Conservation (phyloP, 2,797 vertebrate genomes). For the Pelodytes ibericus region DNA sequence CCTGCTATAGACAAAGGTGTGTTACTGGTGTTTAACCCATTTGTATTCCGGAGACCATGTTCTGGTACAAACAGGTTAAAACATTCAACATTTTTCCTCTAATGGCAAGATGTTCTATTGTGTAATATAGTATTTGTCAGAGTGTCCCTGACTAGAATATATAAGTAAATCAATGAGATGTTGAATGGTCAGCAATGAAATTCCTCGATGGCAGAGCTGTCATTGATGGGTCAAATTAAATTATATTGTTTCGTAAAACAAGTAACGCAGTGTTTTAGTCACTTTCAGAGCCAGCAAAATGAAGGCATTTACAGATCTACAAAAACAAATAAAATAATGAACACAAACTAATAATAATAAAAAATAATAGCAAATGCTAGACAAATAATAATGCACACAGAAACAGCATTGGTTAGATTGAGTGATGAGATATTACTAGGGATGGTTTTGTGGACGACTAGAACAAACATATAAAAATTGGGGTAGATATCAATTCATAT, state of each 20-base stretch:
- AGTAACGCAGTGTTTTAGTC: conserved; percentile 72
- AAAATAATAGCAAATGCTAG: conserved; percentile 42
- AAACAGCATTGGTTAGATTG: conserved; percentile 46
- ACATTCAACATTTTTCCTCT: too few relatives aligned
- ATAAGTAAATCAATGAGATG: conserved; percentile 16
- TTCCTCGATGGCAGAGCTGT: conserved; percentile 58
- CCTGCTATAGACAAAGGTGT: too few relatives aligned
- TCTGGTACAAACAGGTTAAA: too few relatives aligned
- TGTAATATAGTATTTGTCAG: too few relatives aligned
- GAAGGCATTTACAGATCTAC: conserved; percentile 13
- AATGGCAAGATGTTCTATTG: not conserved
- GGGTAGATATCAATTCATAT: conserved; percentile 44
- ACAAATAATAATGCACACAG: conserved; percentile 49
- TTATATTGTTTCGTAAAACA: conserved; percentile 11
- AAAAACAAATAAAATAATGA: conserved; percentile 39
- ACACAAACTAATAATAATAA: conserved; percentile 20
- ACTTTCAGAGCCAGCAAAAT: conserved; percentile 65
- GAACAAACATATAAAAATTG: conserved; percentile 36
- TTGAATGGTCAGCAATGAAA: conserved; percentile 50
- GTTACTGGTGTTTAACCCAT: too few relatives aligned
- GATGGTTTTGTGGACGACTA: conserved; percentile 36
- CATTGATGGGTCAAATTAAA: conserved; percentile 41
- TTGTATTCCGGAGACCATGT: too few relatives aligned
- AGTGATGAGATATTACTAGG: conserved; percentile 26
- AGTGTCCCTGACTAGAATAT: not conserved